Evolutionary conservation across 2,113 vertebrate species (phyloP), one percentile per base, ranked within the genome.

Genomic region (Lampris incognitus): DNA sequence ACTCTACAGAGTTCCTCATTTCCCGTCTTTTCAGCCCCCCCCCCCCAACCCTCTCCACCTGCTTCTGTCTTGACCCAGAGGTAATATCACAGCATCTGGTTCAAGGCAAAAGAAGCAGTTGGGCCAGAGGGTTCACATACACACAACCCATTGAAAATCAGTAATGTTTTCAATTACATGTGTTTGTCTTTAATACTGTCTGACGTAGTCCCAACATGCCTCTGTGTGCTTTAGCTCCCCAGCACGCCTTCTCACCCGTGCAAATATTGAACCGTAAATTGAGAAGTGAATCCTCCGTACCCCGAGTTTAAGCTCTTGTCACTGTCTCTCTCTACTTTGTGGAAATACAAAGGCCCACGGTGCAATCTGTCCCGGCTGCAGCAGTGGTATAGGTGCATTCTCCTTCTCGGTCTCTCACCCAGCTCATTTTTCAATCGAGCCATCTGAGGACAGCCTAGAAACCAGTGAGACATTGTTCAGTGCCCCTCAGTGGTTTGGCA

Each of bases 31-130:
- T 72, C 51, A 56, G 50, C 66, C 79, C 65, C 74, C 13, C 58
- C 9, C 42, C 66, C 69, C 38, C 62, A 13, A 56, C 60, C 38
- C 9, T 66, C 66, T 74, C 63, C 50, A 39, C 41, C 7, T 87
- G 69, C 78, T 69, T 81, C 72, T 84, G 60, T 61, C 49, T 75
- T 74, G 67, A 81, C 79, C 66, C 83, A 63, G 72, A 88, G 78
- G 54, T 83, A 83, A 86, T 87, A 79, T 82, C 70, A 39, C 49
- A 88, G 84, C 87, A 88, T 92, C 87, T 91, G 87, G 78, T 89
- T 89, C 63, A 74, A 77, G 86, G 77, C 76, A 87, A 73, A 61
- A 1, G 38, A 72, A 82, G 84, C 57, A 74, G 71, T 70, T 2
- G 55, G 74, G 70, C 74, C 46, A 72, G 46, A 37, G 74, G 68